Conservation (phyloP, 1,140 invertebrate genomes). For the Ceratoteleas bidentatus region DNA sequence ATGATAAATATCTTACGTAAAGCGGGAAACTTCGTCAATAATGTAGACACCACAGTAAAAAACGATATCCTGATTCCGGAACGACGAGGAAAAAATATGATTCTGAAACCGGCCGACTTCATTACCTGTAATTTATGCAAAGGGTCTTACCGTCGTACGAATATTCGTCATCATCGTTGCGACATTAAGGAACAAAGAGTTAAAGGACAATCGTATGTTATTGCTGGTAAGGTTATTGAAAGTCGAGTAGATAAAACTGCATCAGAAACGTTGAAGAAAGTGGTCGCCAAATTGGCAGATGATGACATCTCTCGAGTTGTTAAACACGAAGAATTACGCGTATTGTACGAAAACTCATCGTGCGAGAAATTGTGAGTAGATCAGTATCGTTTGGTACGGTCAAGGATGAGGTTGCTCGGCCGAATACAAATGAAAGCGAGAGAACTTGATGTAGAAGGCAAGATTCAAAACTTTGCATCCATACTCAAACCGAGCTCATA, state of each 20-base stretch:
- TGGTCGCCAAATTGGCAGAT: not conserved
- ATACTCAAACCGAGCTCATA: not conserved
- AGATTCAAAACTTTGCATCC: constrained; percentile 4
- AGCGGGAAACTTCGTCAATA: constrained; percentile 29
- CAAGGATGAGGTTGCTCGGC: not conserved
- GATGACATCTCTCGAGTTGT: not conserved
- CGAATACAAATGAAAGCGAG: not conserved
- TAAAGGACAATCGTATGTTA: constrained; percentile 7
- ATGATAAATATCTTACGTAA: constrained; percentile 20
- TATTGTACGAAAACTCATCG: constrained; percentile 19
- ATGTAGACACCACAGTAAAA: constrained; percentile 19
- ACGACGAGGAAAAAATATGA: not conserved
- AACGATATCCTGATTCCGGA: not conserved
- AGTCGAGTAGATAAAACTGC: not conserved
- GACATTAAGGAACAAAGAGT: not conserved
- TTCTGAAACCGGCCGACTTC: not conserved
- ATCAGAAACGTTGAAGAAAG: constrained; percentile 7
- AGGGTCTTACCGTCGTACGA: constrained; percentile 8
- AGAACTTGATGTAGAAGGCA: not conserved
- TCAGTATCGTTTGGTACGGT: constrained; percentile 2
- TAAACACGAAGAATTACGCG: constrained; percentile 11
- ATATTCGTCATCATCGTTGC: constrained; percentile 30
- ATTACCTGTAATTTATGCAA: constrained; percentile 21
- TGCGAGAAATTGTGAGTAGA: constrained; percentile 11
- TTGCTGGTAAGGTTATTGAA: constrained; percentile 29